Conservation (phyloP, 2,113 vertebrate genomes). For the Protobothrops flavoviridis region DNA sequence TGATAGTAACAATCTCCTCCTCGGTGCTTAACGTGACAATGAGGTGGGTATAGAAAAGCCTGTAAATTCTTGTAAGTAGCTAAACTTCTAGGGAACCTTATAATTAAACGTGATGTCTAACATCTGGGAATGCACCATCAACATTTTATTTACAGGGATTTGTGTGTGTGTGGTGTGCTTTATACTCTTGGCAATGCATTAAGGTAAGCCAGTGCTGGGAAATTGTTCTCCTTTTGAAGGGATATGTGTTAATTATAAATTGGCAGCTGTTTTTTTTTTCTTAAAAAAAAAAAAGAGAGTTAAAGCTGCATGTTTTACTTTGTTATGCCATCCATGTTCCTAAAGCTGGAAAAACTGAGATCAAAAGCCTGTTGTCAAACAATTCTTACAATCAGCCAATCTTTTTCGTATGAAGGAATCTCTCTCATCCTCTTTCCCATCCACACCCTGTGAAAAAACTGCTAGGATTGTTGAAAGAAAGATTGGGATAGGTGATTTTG, state of each 20-base stretch:
- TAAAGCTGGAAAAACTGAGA: conserved; percentile 10
- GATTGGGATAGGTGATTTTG: background rate
- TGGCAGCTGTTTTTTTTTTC: background rate
- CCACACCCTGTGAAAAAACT: background rate
- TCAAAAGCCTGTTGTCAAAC: conserved; percentile 11
- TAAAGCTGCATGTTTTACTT: background rate
- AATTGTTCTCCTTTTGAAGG: conserved; percentile 24
- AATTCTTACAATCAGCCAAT: conserved; percentile 2
- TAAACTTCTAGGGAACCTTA: conserved; percentile 22
- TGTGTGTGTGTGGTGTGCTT: conserved; percentile 1
- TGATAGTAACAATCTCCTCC: background rate
- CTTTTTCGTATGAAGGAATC: background rate
- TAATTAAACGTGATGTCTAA: conserved; percentile 26
- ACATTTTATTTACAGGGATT: conserved; percentile 13
- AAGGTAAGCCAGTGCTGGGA: conserved; percentile 22
- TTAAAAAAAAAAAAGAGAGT: background rate
- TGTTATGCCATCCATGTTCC: background rate
- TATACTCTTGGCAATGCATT: conserved; percentile 22
- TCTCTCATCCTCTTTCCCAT: background rate
- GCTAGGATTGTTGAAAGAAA: background rate
- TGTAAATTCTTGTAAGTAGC: conserved; percentile 18
- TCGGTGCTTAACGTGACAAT: background rate
- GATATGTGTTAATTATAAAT: conserved; percentile 36
- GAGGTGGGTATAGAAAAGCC: background rate
- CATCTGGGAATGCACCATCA: conserved; percentile 7